phyloP scores from a whole-genome alignment of 2,113 vertebrate species.

The Tyrannus savana region DNA sequence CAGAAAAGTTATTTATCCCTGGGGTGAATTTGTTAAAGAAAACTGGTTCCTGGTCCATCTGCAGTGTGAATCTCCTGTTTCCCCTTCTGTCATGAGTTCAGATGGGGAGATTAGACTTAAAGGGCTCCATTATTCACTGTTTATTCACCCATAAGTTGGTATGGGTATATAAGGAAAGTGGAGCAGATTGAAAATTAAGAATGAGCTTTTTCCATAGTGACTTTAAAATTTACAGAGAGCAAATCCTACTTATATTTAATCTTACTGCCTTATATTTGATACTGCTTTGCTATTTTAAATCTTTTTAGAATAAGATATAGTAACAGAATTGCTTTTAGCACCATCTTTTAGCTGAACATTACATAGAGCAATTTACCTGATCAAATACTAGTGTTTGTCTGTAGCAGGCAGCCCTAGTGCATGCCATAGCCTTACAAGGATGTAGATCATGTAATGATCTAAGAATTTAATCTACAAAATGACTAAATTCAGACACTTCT shows the following conservation, averaged over 20 bases:
- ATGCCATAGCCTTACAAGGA: rapidly evolving
- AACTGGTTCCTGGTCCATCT: not conserved
- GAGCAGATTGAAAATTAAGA: not conserved
- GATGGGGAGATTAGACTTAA: not conserved
- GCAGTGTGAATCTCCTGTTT: not conserved
- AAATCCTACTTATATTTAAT: not conserved
- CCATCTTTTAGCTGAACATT: not conserved
- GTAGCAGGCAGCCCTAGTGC: not conserved
- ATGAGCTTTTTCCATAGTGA: not conserved
- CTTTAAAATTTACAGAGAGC: not conserved
- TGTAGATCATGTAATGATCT: not conserved
- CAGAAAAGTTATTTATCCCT: not conserved
- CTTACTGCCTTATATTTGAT: not conserved
- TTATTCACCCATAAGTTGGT: not conserved
- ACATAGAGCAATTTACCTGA: not conserved
- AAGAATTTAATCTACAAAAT: not conserved
- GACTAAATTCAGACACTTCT: not conserved
- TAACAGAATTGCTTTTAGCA: not conserved
- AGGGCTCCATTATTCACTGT: not conserved
- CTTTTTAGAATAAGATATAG: not conserved
- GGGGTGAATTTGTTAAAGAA: not conserved
- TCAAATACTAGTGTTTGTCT: not conserved
- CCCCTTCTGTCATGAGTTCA: not conserved
- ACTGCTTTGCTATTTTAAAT: not conserved
- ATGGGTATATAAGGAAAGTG: not conserved